Evolutionary conservation across 2,113 vertebrate species (phyloP).

Genomic region (Dolichallabes microphthalmus): DNA sequence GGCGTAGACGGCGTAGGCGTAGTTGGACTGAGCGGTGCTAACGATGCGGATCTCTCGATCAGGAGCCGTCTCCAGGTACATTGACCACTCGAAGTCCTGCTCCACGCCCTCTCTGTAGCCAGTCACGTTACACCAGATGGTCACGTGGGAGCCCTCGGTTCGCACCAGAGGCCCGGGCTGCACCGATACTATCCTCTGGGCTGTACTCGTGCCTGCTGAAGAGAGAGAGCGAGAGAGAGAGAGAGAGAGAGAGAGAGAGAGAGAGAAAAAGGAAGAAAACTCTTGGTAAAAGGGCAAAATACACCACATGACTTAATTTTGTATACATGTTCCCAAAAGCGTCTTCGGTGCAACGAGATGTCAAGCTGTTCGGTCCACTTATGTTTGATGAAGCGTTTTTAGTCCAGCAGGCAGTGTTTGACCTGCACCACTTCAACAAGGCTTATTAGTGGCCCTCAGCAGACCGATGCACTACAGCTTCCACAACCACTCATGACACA

Average conservation of each 20-base stretch:
- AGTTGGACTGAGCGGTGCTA: conserved; percentile 85
- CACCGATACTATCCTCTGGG: conserved; percentile 84
- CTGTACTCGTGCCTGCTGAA: conserved; percentile 66
- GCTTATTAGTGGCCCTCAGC: conserved; percentile 26
- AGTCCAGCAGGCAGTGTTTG: conserved; percentile 13
- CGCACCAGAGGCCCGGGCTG: conserved; percentile 86
- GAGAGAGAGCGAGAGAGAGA: not conserved
- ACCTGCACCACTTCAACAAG: conserved; percentile 7
- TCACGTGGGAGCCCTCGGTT: conserved; percentile 86
- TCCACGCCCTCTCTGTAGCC: conserved; percentile 79
- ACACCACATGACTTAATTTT: not conserved
- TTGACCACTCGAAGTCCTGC: conserved; percentile 94
- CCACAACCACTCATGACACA: not conserved
- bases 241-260: not conserved
- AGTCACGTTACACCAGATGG: conserved; percentile 91
- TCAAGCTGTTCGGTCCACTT: conserved; percentile 11
- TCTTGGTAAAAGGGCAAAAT: conserved; percentile 3
- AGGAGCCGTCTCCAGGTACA: conserved; percentile 79
- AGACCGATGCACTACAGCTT: conserved; percentile 14
- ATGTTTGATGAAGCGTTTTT: conserved; percentile 11
- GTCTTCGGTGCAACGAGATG: not conserved
- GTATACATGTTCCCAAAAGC: not conserved
- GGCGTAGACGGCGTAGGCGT: conserved; percentile 86
- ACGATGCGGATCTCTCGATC: conserved; percentile 90
- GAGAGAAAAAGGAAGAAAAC: not conserved